A percentile compares a stretch with the other conserved stretches of the same genome.
Conservation (phyloP, 2,113 vertebrate species). For the Cephalopholis sonnerati region DNA sequence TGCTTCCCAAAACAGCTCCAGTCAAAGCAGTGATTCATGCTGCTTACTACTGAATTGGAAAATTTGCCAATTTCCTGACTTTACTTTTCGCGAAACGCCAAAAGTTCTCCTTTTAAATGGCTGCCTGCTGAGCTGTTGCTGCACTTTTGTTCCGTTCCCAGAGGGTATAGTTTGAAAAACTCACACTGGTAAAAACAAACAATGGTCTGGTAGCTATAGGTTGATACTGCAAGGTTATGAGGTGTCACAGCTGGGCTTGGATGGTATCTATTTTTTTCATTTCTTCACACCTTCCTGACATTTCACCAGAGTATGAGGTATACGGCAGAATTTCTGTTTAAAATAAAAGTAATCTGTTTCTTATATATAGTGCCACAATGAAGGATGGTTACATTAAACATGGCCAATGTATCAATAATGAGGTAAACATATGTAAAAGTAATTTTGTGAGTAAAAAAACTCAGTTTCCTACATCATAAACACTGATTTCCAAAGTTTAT, state of each 20-base stretch:
- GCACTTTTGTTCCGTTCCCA: background rate
- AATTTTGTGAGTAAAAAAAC: too few species aligned
- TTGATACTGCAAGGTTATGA: background rate
- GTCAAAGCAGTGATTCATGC: constrained; percentile 14
- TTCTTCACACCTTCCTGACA: too few species aligned
- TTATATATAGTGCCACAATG: too few species aligned
- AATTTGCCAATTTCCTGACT: constrained; percentile 5
- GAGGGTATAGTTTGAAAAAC: background rate
- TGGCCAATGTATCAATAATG: too few species aligned
- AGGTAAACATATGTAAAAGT: too few species aligned
- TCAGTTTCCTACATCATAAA: too few species aligned
- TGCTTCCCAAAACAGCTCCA: constrained; percentile 34
- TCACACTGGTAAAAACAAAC: background rate
- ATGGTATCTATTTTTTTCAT: too few species aligned
- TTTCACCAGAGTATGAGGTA: too few species aligned
- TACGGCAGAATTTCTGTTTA: too few species aligned
- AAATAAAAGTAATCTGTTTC: too few species aligned
- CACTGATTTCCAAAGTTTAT: too few species aligned
- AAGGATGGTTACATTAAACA: too few species aligned
- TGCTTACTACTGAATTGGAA: constrained; percentile 18
- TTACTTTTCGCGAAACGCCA: constrained; percentile 14
- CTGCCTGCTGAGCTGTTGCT: constrained; percentile 11
- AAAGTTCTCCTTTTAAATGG: constrained; percentile 2
- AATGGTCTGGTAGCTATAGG: background rate
- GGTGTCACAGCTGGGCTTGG: background rate